These are phyloP conservation scores for Lymantria dispar DNA, from an alignment of 2,888 invertebrate species.

Conservation along the genomic window DNA sequence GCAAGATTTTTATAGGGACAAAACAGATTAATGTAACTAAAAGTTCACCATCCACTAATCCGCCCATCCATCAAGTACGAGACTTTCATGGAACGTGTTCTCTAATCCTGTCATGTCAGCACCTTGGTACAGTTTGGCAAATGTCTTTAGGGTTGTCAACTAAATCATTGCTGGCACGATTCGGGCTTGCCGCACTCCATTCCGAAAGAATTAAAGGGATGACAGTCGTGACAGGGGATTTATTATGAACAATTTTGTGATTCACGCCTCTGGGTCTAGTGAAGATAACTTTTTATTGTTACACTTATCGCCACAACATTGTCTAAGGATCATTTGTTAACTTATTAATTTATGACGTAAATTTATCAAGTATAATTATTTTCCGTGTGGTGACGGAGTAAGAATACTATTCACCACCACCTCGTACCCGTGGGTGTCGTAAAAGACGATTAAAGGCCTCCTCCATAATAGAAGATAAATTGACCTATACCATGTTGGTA, in stretches of 20 bases:
- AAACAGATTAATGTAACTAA: conserved; percentile 14
- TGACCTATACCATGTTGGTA: too few species aligned
- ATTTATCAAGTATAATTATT: too few species aligned
- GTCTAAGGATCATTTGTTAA: too few species aligned
- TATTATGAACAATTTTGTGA: conserved; percentile 69
- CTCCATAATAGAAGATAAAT: too few species aligned
- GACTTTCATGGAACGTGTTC: conserved; percentile 71
- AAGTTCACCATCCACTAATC: conserved; percentile 42
- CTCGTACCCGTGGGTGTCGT: too few species aligned
- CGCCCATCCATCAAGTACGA: conserved; percentile 53
- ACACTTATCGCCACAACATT: conserved; percentile 15
- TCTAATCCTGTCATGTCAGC: conserved; percentile 65
- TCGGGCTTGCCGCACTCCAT: conserved; percentile 35
- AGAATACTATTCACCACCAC: too few species aligned
- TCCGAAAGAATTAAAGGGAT: conserved; percentile 62
- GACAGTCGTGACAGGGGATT: conserved; percentile 72
- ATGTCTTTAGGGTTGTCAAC: conserved; percentile 21
- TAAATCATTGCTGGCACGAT: conserved; percentile 36
- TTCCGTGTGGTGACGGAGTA: too few species aligned
- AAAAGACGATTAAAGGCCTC: too few species aligned
- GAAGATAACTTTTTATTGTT: conserved; percentile 34
- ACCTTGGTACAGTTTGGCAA: conserved; percentile 38
- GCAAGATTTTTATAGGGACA: conserved; percentile 1
- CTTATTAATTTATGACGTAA: too few species aligned
- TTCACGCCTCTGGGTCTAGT: conserved; percentile 37